Evolutionary conservation across 2,888 invertebrate genomes (phyloP).

Genomic region (Boloria selene): DNA sequence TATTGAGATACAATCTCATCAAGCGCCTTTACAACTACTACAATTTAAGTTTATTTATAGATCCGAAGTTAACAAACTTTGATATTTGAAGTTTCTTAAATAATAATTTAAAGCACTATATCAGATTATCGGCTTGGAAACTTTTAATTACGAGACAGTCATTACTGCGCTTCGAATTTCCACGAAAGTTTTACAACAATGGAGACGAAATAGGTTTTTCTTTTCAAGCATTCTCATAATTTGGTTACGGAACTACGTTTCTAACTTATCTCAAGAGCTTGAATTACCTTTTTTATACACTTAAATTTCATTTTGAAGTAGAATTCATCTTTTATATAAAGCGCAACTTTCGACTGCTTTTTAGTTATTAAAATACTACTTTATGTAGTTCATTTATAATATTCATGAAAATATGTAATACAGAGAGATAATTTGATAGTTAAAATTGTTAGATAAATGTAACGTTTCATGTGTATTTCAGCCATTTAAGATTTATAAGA

Average conservation of each 20-base stretch:
- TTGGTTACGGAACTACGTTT: constrained; percentile 23
- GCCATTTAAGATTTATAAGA: too few relatives aligned
- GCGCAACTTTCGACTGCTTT: background rate
- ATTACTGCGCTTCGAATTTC: constrained; percentile 11
- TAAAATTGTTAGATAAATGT: too few relatives aligned
- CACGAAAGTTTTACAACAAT: constrained; percentile 13
- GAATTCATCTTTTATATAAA: background rate
- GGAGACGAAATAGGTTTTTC: constrained; percentile 17
- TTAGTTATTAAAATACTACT: too few relatives aligned
- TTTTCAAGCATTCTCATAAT: constrained; percentile 19
- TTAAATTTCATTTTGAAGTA: constrained; percentile 4
- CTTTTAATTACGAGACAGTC: constrained; percentile 24
- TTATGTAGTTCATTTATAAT: too few relatives aligned
- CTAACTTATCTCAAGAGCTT: constrained; percentile 12
- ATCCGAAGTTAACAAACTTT: background rate
- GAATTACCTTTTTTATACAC: constrained; percentile 13
- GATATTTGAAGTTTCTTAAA: constrained; percentile 10
- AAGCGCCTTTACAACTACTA: too few relatives aligned
- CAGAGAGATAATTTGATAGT: too few relatives aligned
- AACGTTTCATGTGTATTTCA: too few relatives aligned
- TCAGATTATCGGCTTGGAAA: constrained; percentile 26
- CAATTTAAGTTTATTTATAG: too few relatives aligned
- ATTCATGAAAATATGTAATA: too few relatives aligned
- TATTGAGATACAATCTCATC: too few relatives aligned
- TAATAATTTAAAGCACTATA: constrained; percentile 3